These are phyloP conservation scores for Astropecten irregularis DNA, from an alignment of 53 echinoderm and acorn worm species.

Conservation along the genomic window DNA sequence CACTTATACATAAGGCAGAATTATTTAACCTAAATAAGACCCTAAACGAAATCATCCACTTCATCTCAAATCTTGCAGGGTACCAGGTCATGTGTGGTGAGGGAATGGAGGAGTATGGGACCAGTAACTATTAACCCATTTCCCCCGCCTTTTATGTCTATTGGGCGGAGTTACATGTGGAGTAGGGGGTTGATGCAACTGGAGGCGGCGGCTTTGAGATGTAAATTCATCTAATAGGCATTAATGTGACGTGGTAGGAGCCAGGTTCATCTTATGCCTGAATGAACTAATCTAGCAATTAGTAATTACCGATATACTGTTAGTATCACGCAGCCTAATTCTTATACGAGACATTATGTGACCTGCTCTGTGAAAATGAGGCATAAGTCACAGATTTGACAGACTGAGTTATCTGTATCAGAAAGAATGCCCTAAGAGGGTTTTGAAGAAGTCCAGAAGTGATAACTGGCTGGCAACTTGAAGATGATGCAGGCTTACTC, in stretches of 20 bases:
- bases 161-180: not conserved
- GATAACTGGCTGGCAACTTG: not conserved
- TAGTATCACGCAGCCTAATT: too few relatives aligned
- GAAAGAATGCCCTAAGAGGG: too few relatives aligned
- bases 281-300: not conserved
- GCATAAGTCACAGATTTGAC: too few relatives aligned
- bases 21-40: slow-evolving; percentile 30
- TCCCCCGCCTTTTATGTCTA: too few relatives aligned
- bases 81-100: too few relatives aligned
- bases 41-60: not conserved
- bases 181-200: not conserved
- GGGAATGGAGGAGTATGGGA: not conserved
- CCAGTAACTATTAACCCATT: not conserved
- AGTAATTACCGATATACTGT: too few relatives aligned
- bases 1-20: not conserved
- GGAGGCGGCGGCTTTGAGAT: not conserved
- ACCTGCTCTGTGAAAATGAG: too few relatives aligned
- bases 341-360: too few relatives aligned
- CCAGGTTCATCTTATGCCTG: not conserved
- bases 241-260: not conserved
- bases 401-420: too few relatives aligned
- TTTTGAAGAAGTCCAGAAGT: too few relatives aligned
- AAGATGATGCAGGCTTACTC: not conserved
- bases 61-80: too few relatives aligned
- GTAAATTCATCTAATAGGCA: not conserved